Evolutionary conservation across 2,888 invertebrate genomes (phyloP).

Genomic region (Drosophila neutralis): DNA sequence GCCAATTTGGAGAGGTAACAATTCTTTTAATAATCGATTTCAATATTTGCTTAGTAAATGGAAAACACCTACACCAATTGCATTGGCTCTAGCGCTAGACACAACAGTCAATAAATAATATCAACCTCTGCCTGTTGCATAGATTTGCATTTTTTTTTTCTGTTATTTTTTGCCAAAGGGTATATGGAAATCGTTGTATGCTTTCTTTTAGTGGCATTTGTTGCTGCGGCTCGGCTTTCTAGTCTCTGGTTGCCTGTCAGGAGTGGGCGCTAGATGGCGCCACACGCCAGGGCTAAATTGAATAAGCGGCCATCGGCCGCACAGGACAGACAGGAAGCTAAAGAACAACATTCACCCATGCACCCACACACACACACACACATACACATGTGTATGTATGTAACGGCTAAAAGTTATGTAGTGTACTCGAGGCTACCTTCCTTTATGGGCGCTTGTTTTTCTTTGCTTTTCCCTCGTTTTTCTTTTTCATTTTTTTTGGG

Average conservation of each 20-base stretch:
- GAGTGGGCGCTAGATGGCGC: slow-evolving; percentile 75
- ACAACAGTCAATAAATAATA: neutral
- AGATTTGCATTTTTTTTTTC: neutral
- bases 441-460: slow-evolving; percentile 62
- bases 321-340: slow-evolving; percentile 68
- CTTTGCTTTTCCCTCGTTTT: slow-evolving; percentile 42
- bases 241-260: slow-evolving; percentile 33
- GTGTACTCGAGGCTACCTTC: slow-evolving; percentile 73
- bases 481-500: slow-evolving; percentile 54
- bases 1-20: neutral
- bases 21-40: too few species aligned
- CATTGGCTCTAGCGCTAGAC: neutral
- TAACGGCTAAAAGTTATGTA: slow-evolving; percentile 68
- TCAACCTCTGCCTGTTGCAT: neutral
- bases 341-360: slow-evolving; percentile 51
- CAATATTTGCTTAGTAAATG: neutral
- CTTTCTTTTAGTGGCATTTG: slow-evolving; percentile 18
- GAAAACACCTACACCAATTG: neutral
- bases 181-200: slow-evolving; percentile 20
- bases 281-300: slow-evolving; percentile 73
- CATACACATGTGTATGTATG: slow-evolving; percentile 20
- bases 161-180: slow-evolving; percentile 18
- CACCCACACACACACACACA: slow-evolving; percentile 21
- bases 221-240: slow-evolving; percentile 36
- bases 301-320: slow-evolving; percentile 71